These are phyloP conservation scores for Eristalis intricaria DNA, from an alignment of 2,888 invertebrate species.

Conservation along the genomic window DNA sequence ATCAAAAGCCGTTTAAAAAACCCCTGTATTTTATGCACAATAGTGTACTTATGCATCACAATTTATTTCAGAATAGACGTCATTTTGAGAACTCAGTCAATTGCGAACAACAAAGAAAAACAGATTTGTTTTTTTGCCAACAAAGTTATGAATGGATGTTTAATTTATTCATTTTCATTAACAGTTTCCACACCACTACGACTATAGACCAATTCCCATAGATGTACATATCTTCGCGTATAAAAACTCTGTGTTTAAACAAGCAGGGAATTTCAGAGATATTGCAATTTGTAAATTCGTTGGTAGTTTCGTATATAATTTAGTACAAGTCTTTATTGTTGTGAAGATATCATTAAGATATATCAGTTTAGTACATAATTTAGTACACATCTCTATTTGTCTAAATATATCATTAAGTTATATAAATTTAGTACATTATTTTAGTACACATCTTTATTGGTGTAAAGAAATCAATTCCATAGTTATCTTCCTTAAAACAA, in stretches of 20 bases:
- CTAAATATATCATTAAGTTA: too few species aligned
- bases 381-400: too few species aligned
- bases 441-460: too few species aligned
- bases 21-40: background rate
- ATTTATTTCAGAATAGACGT: background rate
- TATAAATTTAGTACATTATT: too few species aligned
- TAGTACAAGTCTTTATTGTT: too few species aligned
- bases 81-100: background rate
- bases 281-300: too few species aligned
- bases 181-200: background rate
- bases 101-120: background rate
- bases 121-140: background rate
- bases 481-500: too few species aligned
- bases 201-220: background rate
- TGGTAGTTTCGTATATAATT: too few species aligned
- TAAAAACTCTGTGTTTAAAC: background rate
- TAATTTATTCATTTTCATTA: background rate
- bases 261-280: rapidly evolving
- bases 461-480: too few species aligned
- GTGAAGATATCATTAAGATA: too few species aligned
- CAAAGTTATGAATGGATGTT: background rate
- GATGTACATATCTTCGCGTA: background rate
- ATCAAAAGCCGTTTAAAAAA: too few species aligned
- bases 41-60: background rate
- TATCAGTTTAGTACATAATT: too few species aligned